A percentile compares a stretch with the other conserved stretches of the same genome.
These are phyloP conservation scores for Antennarius maculatus DNA, from an alignment of 2,797 vertebrate genomes.

Conservation along the genomic window DNA sequence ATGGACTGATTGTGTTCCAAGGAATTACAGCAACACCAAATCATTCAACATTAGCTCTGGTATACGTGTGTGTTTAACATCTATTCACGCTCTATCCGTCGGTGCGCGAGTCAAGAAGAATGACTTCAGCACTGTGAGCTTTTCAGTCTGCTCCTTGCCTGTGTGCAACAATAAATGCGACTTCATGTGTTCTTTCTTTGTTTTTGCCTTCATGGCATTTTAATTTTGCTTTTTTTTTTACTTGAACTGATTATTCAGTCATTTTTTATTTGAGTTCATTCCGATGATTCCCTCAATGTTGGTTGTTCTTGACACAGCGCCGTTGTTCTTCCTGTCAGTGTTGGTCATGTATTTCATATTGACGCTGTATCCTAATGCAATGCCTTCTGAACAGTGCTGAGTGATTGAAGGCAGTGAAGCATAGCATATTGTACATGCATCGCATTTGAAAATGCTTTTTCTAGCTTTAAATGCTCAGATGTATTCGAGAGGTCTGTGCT, in stretches of 20 bases:
- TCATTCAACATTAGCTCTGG: conserved; percentile 32
- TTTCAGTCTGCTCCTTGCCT: conserved; percentile 35
- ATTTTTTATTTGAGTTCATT: conserved; percentile 8
- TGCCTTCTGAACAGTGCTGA: conserved; percentile 26
- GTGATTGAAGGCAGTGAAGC: conserved; percentile 18
- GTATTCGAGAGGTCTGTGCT: conserved; percentile 27
- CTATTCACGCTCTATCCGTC: conserved; percentile 41
- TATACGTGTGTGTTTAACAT: conserved; percentile 57
- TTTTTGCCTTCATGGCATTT: conserved; percentile 20
- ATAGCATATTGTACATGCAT: conserved; percentile 11
- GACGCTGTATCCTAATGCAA: conserved; percentile 25
- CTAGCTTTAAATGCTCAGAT: conserved; percentile 33
- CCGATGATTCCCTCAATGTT: conserved; percentile 28
- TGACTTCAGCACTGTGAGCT: conserved; percentile 60
- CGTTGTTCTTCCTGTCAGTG: conserved; percentile 15
- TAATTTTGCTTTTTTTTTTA: conserved; percentile 22
- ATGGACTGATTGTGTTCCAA: conserved; percentile 65
- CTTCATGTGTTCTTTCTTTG: conserved; percentile 22
- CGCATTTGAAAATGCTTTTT: conserved; percentile 35
- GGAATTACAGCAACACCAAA: conserved; percentile 60
- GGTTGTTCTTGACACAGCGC: conserved; percentile 32
- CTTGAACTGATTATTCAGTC: conserved; percentile 17
- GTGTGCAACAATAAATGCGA: conserved; percentile 33
- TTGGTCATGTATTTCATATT: conserved; percentile 25
- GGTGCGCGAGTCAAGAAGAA: conserved; percentile 44